Percentiles rank a stretch among this genome's conserved stretches.
Evolutionary conservation across 2,113 vertebrate genomes (phyloP).

Genomic region (Syngnathus floridae): DNA sequence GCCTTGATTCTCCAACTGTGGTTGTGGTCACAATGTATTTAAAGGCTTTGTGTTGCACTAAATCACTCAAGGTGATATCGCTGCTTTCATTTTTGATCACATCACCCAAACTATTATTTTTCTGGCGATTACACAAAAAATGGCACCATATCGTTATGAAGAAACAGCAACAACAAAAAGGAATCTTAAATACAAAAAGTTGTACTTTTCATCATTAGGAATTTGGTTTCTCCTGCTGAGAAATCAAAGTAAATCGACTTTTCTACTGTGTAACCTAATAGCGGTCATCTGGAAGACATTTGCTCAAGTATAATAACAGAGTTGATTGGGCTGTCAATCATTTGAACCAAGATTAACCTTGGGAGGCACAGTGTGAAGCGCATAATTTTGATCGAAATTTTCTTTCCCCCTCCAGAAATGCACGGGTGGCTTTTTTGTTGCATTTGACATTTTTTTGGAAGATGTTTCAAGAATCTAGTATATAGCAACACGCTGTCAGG

Average conservation of each 20-base stretch:
- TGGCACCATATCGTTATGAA: too few relatives aligned
- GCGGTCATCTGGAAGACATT: conserved; percentile 6
- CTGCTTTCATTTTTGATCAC: too few relatives aligned
- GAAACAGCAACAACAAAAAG: too few relatives aligned
- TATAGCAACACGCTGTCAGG: background rate
- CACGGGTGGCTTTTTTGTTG: background rate
- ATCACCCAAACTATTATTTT: too few relatives aligned
- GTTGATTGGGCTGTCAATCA: conserved; percentile 7
- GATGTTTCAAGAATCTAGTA: background rate
- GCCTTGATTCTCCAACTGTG: conserved; percentile 49
- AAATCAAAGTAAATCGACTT: background rate
- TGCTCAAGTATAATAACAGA: background rate
- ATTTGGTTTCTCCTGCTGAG: background rate
- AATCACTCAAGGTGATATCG: too few relatives aligned
- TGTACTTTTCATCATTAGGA: background rate
- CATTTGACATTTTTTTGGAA: background rate
- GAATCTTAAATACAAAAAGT: background rate
- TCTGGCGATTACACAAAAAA: too few relatives aligned
- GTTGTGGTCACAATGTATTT: background rate
- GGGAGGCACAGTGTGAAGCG: background rate
- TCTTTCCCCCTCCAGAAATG: background rate
- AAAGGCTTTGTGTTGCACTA: background rate
- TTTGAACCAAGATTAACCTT: conserved; percentile 1
- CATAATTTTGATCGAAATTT: conserved; percentile 1
- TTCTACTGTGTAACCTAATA: background rate